Base-by-base conservation (phyloP, 1,140 invertebrate species). In the Heliconius hewitsoni region DNA sequence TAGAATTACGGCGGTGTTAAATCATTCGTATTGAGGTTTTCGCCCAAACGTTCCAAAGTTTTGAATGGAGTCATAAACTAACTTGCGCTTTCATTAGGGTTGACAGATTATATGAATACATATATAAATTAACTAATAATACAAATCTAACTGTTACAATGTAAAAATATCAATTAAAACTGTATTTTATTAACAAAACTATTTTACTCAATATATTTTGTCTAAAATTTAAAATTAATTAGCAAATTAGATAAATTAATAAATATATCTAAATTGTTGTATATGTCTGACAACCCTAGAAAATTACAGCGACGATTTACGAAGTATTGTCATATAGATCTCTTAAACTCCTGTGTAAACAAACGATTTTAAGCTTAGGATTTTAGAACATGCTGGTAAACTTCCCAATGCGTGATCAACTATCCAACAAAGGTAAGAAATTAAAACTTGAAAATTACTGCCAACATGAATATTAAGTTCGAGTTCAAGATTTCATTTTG, bases 61-160 rank as follows among this genome's bases (percentile, higher is more conserved):
- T 85, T 91, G 85, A 92, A 93, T 93, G 90, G 92, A 92, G 90
- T 87, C 91, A 93, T 93, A 93, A 93, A 92, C 76, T 86, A 50
- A 50, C 72, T 42, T 37, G 42, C 42, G 13, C 37, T 27, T 50
- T 52, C 34, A 34, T 80, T 80, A 80, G 52, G 78, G 78, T 39
- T 80, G 66, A 60, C 78, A 57, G 39, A 23, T 16, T 75, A 34
- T 42, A 8, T 66, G 23, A 52, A 23, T 55, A 39, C 27, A 6
- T 16, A 5, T 30, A 27, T 66, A 8, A 16, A 46, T 74, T 57
- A 34, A 4, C 6, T 52, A 57, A 57, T 16, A 50, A 19, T 30
- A 27, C 37, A n/a, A 6, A 2, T 57, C 8, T 66, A 23, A 0
- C 60, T n/a, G 2, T 57, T n/a, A 57, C 4, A 30, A 30, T 66